Evolutionary conservation across 1,140 invertebrate genomes (phyloP).

Genomic region (Apis cerana): DNA sequence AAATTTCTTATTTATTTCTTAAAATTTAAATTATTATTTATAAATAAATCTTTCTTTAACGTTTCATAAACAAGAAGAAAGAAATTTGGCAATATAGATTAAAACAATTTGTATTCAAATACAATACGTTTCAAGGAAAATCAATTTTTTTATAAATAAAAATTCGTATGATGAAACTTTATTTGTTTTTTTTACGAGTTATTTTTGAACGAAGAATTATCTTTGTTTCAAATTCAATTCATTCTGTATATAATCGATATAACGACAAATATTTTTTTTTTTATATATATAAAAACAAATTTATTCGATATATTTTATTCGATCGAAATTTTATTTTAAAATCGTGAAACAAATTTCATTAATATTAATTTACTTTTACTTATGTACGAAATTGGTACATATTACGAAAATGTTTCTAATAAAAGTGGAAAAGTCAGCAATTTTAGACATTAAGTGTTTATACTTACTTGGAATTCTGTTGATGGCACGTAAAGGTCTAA

Average conservation of each 20-base stretch:
- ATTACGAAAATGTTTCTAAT: background rate
- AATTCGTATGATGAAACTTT: background rate
- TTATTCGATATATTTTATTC: background rate
- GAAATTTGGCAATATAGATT: background rate
- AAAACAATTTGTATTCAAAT: background rate
- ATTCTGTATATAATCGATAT: background rate
- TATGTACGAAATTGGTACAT: background rate
- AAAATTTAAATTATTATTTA: background rate
- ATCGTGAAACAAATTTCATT: background rate
- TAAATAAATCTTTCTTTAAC: background rate
- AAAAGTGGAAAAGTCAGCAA: background rate
- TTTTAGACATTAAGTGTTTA: background rate
- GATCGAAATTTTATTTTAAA: background rate
- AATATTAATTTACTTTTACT: background rate
- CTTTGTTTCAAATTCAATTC: background rate
- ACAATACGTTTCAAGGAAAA: background rate
- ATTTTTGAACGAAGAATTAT: background rate
- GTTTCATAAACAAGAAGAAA: background rate
- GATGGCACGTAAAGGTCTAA: constrained; percentile 97
- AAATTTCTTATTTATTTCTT: background rate
- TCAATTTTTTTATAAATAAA: background rate
- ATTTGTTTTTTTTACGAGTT: background rate
- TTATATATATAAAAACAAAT: background rate
- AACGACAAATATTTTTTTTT: background rate
- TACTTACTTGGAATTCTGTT: constrained; percentile 99